Evolutionary conservation across 1,140 invertebrate genomes (phyloP), one percentile per base, ranked within the genome.

Genomic region (Diprion similis): DNA sequence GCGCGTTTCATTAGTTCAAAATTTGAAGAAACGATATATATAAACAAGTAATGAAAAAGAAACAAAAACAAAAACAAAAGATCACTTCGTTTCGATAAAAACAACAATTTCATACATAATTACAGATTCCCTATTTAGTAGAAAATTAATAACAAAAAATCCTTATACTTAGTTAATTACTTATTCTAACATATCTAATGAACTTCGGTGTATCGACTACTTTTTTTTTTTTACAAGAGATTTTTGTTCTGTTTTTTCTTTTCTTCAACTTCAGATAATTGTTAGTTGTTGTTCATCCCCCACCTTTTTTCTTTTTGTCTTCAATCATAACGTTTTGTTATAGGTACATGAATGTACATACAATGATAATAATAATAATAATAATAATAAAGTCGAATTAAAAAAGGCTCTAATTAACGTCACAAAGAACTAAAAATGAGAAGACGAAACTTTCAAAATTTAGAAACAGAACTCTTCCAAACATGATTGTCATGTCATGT

Each of bases 61-160:
- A 37, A 37, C 24, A 37, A 37, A 37, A 37, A 37, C 24, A 37
- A 37, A 37, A 37, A 37, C 24, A 37, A 37, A 37, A 37, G 24
- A 37, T 37, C 24, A 37, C 24, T 37, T 37, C 24, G 11, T 11
- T 68, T 68, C 66, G 66, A 68, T 68, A 45, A 68, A 17, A 17
- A 68, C 15, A 68, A 68, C 66, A 68, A 68, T 68, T 64, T 64
- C 19, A 68, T 68, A 59, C 37, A 68, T 45, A 37, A 37, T 37
- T 37, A 19, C 15, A 68, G 11, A 68, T 11, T 68, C 66, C 24
- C 66, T 68, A 68, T 45, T 13, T 68, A 68, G 15, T 68, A 68
- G 66, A 68, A 68, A 68, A 68, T 68, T 68, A 68, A 68, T 68
- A 68, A 68, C 66, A 68, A 68, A 68, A 59, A 68, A 18, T 18